A percentile compares a stretch with the other conserved stretches of the same genome.
These are phyloP conservation scores for Gryllus bimaculatus DNA, from an alignment of 1,140 invertebrate genomes.

Conservation along the genomic window DNA sequence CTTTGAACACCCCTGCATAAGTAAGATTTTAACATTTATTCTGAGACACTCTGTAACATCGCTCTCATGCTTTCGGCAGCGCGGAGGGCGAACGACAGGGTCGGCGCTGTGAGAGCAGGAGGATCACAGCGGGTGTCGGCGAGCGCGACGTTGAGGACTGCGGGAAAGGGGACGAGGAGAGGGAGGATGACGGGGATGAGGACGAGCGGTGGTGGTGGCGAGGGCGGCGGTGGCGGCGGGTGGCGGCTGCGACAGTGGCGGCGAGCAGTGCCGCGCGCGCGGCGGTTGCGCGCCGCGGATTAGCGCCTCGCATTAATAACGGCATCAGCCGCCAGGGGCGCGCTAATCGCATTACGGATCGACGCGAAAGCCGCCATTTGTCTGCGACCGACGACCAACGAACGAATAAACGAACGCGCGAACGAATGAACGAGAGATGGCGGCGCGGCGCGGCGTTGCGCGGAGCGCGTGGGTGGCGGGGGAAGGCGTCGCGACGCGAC, in stretches of 20 bases:
- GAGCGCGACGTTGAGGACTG: no score
- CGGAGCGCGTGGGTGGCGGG: no score
- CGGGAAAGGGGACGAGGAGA: background rate
- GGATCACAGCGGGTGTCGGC: no score
- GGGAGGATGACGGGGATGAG: background rate
- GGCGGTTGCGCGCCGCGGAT: slow-evolving; percentile 1
- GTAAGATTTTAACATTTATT: background rate
- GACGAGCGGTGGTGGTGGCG: background rate
- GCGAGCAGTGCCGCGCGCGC: no score
- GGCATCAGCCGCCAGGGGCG: slow-evolving; percentile 1
- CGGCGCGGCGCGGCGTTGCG: no score
- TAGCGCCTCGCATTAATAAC: slow-evolving; percentile 3
- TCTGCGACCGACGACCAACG: slow-evolving; percentile 2
- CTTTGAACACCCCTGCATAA: no score
- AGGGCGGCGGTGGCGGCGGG: no score
- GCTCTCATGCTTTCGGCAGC: background rate
- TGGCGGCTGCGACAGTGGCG: background rate
- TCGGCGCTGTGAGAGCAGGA: no score
- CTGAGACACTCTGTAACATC: background rate
- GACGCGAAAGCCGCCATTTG: background rate
- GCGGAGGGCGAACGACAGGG: no score
- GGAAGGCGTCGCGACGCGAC: no score
- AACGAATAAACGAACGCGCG: background rate
- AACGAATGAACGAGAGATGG: background rate
- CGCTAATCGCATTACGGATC: background rate